phyloP scores from a whole-genome alignment of 2,888 invertebrate species.

The Protodeltote pygarga region DNA sequence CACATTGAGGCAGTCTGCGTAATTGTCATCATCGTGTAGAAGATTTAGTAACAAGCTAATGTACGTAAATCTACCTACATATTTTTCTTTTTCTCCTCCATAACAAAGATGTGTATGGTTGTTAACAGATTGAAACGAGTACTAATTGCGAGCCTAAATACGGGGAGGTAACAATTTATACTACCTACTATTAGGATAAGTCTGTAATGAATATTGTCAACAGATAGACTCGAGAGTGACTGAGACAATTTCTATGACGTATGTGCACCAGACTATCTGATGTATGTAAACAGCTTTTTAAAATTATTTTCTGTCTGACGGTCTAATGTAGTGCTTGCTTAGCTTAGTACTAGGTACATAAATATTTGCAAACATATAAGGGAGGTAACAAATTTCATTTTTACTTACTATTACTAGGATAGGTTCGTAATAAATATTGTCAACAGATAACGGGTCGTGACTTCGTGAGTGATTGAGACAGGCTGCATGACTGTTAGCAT shows the following conservation, averaged over 20 bases:
- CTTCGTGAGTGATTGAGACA: neutral
- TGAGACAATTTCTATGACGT: neutral
- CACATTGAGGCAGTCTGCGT: neutral
- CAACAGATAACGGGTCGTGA: constrained; percentile 27
- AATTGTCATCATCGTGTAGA: too few relatives aligned
- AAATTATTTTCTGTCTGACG: too few relatives aligned
- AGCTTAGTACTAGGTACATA: too few relatives aligned
- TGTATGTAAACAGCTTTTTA: too few relatives aligned
- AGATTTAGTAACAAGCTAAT: too few relatives aligned
- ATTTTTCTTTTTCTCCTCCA: too few relatives aligned
- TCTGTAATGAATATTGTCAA: constrained; percentile 6
- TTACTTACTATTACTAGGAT: constrained; percentile 1
- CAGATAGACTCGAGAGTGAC: neutral
- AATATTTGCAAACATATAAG: too few relatives aligned
- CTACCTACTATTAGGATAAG: neutral
- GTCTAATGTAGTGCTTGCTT: too few relatives aligned
- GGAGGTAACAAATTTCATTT: constrained; percentile 5
- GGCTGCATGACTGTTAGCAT: neutral
- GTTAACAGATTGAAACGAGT: constrained; percentile 19
- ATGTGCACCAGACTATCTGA: too few relatives aligned
- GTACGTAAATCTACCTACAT: too few relatives aligned
- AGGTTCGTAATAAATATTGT: constrained; percentile 23
- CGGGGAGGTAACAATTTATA: neutral
- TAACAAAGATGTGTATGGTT: too few relatives aligned
- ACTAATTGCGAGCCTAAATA: neutral